phyloP scores from a whole-genome alignment of 1,140 invertebrate species.

The honey bee (Apis mellifera) region DNA sequence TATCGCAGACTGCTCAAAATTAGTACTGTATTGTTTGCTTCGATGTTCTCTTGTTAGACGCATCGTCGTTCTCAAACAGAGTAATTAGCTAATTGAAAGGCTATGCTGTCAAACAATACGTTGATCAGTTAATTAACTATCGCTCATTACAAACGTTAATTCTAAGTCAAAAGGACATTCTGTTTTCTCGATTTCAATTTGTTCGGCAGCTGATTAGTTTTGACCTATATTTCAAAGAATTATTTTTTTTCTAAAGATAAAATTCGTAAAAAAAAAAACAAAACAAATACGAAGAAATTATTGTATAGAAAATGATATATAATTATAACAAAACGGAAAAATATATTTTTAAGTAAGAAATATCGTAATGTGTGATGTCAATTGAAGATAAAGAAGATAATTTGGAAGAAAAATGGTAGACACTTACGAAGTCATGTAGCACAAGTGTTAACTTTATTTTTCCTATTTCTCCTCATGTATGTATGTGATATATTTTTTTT shows the following conservation, averaged over 20 bases:
- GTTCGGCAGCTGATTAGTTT: slow-evolving; percentile 8
- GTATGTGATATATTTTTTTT: background rate
- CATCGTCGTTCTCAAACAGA: background rate
- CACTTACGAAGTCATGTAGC: background rate
- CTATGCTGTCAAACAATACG: slow-evolving; percentile 46
- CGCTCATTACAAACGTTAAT: slow-evolving; percentile 57
- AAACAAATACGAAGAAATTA: no score
- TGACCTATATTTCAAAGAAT: slow-evolving; percentile 11
- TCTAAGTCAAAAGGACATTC: slow-evolving; percentile 26
- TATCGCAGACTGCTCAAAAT: background rate
- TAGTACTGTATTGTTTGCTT: background rate
- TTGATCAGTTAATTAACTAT: slow-evolving; percentile 54
- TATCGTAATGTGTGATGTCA: no score
- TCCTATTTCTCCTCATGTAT: background rate
- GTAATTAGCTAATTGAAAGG: slow-evolving; percentile 47
- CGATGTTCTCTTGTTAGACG: background rate
- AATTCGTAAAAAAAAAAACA: background rate
- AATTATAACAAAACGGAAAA: no score
- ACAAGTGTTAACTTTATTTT: background rate
- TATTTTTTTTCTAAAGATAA: background rate
- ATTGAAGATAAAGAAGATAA: background rate
- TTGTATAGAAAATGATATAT: no score
- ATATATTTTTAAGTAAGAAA: background rate
- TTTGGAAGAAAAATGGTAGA: background rate
- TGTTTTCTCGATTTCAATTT: slow-evolving; percentile 21